phyloP scores from a whole-genome alignment of 2,113 vertebrate species.

The Pardalotus punctatus region DNA sequence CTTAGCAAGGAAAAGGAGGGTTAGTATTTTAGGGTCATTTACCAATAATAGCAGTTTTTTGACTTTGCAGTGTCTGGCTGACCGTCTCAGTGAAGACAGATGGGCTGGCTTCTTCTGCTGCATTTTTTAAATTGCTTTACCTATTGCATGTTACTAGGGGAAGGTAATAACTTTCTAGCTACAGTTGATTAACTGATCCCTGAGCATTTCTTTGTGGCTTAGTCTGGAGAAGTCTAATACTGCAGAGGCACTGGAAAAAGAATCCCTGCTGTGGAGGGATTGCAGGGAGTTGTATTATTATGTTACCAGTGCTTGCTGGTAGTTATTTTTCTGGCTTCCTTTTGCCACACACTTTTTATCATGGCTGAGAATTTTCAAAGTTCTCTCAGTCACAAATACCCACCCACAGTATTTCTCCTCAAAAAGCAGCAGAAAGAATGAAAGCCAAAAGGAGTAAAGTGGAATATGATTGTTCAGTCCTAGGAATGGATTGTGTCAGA shows the following conservation, averaged over 20 bases:
- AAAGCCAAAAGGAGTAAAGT: not conserved
- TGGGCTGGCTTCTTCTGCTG: not conserved
- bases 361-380: not conserved
- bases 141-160: not conserved
- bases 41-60: not conserved
- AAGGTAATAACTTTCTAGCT: not conserved
- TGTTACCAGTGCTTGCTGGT: not conserved
- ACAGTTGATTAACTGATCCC: not conserved
- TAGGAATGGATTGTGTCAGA: not conserved
- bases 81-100: rapidly evolving
- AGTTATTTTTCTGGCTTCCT: not conserved
- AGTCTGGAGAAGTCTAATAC: not conserved
- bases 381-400: not conserved
- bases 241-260: not conserved
- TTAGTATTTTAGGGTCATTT: not conserved
- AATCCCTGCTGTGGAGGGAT: not conserved
- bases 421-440: not conserved
- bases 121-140: not conserved
- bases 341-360: not conserved
- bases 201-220: not conserved
- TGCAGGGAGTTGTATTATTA: not conserved
- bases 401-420: not conserved
- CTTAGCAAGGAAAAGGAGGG: not conserved
- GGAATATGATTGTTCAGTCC: not conserved
- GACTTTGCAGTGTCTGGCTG: not conserved